These are phyloP conservation scores for Sphenodon punctatus DNA, from an alignment of 2,797 vertebrate genomes.

Conservation along the genomic window DNA sequence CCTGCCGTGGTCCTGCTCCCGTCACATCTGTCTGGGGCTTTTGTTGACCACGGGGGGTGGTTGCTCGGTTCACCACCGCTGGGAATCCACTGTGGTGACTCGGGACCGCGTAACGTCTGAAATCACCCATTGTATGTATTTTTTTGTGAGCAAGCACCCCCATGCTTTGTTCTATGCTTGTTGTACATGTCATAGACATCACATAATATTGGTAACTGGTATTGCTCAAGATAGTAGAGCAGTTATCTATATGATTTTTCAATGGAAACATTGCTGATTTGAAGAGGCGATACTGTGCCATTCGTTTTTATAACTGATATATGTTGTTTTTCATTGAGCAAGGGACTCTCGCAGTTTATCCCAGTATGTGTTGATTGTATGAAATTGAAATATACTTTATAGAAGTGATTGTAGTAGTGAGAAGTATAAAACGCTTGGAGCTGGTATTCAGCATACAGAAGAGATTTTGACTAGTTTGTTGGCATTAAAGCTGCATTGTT, in stretches of 20 bases:
- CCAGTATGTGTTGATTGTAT: not conserved
- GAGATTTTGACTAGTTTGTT: conserved; percentile 57
- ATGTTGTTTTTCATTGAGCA: conserved; percentile 17
- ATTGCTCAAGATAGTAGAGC: not conserved
- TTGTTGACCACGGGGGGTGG: no score
- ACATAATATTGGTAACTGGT: not conserved
- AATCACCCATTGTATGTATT: no score
- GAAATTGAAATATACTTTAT: conserved; percentile 37
- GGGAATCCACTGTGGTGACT: no score
- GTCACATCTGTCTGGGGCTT: no score
- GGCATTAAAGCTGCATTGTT: conserved; percentile 35
- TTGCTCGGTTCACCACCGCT: no score
- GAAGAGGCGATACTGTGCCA: not conserved
- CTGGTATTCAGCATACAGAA: conserved; percentile 25
- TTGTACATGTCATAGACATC: not conserved
- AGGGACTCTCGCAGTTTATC: conserved; percentile 5
- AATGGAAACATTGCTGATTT: not conserved
- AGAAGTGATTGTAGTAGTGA: conserved; percentile 25
- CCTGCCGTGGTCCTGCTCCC: no score
- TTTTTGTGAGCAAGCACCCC: no score
- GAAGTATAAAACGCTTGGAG: conserved; percentile 46
- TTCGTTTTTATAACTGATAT: not conserved
- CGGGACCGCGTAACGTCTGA: no score
- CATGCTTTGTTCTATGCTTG: no score
- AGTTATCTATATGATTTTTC: not conserved